Conservation (phyloP, 2,113 vertebrate genomes). For the Phycodurus eques region DNA sequence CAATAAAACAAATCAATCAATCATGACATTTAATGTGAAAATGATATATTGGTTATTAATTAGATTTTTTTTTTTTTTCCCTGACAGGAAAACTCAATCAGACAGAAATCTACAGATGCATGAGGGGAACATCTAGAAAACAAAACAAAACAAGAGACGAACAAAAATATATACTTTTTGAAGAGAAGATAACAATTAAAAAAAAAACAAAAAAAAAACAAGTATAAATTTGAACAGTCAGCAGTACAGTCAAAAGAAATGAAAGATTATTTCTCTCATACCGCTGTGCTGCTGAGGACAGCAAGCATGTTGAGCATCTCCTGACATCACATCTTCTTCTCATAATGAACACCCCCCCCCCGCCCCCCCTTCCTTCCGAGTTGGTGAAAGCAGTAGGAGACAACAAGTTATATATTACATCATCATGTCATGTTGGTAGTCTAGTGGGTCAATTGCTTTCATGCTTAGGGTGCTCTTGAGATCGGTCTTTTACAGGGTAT, state of each 20-base stretch:
- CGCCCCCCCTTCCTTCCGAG: background rate
- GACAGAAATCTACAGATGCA: conserved; percentile 23
- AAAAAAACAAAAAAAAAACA: too few species aligned
- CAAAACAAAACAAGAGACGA: background rate
- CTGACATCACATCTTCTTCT: background rate
- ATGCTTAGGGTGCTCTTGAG: conserved; percentile 32
- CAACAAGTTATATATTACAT: background rate
- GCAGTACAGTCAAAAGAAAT: background rate
- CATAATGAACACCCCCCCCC: background rate
- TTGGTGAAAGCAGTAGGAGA: background rate
- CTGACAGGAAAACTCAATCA: conserved; percentile 57
- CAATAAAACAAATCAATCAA: background rate
- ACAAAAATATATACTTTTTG: background rate
- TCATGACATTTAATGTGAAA: background rate
- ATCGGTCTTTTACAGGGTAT: conserved; percentile 49
- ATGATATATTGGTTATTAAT: background rate
- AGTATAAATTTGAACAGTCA: background rate
- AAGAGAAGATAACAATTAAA: conserved; percentile 16
- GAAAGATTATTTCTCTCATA: background rate
- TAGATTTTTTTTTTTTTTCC: background rate
- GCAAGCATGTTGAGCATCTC: background rate
- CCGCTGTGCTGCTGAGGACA: conserved; percentile 5
- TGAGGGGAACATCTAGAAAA: conserved; percentile 23
- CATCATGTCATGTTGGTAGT: background rate
- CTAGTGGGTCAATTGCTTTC: background rate